phyloP scores from a whole-genome alignment of 2,113 vertebrate species.

The Hystrix cristata region DNA sequence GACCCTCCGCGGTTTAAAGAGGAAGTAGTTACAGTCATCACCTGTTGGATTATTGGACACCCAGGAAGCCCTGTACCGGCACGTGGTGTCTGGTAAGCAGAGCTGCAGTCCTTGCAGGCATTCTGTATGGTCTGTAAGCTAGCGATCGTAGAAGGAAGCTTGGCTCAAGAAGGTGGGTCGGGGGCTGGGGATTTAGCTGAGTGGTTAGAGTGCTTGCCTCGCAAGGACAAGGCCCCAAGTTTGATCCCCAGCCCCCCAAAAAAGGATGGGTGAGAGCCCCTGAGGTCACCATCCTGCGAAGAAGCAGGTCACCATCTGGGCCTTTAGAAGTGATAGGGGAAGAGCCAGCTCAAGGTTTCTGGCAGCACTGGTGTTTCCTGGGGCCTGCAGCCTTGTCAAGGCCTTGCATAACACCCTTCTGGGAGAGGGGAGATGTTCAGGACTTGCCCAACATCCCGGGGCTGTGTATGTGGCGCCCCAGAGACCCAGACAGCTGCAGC shows the following conservation, averaged over 20 bases:
- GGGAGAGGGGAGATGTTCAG: fast-evolving
- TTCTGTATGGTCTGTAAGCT: background rate
- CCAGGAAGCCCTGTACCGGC: fast-evolving
- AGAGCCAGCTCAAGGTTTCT: fast-evolving
- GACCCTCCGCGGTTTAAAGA: background rate
- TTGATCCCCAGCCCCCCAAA: no score
- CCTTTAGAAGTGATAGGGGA: background rate
- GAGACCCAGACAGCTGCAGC: background rate
- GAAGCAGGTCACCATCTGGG: background rate
- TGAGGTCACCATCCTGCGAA: background rate
- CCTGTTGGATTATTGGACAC: background rate
- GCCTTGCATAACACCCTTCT: fast-evolving
- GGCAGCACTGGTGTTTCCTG: fast-evolving
- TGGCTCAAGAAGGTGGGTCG: background rate
- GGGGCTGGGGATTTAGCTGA: no score
- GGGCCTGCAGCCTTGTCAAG: fast-evolving
- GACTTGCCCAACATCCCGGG: background rate
- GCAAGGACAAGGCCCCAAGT: no score
- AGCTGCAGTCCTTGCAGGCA: background rate
- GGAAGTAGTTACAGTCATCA: background rate
- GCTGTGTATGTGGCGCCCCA: background rate
- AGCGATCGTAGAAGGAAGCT: background rate
- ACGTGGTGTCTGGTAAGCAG: background rate
- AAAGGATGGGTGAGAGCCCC: background rate
- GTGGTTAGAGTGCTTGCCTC: no score